Base-by-base conservation (phyloP, 2,888 invertebrate species). In the Biston betularia region DNA sequence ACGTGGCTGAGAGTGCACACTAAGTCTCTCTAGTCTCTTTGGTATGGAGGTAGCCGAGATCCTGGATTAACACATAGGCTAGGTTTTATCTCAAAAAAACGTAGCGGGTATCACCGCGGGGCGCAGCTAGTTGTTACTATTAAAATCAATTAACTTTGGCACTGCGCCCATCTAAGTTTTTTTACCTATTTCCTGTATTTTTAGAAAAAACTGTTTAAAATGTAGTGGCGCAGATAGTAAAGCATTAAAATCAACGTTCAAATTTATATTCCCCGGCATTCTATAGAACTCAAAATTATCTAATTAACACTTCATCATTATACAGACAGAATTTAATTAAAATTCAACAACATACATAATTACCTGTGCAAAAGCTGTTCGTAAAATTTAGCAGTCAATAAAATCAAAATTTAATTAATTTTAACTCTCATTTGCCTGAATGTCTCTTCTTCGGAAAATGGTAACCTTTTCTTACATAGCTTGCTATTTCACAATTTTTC, bases 191-290 rank as follows among this genome's bases (percentile, higher is more conserved):
- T n/a, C n/a, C n/a, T n/a, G n/a, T n/a, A n/a, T n/a, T n/a, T n/a
- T n/a, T n/a, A n/a, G n/a, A n/a, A n/a, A n/a, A n/a, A n/a, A n/a
- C n/a, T n/a, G n/a, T n/a, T n/a, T n/a, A n/a, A n/a, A n/a, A n/a
- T n/a, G n/a, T n/a, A n/a, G n/a, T n/a, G n/a, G n/a, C n/a, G n/a
- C n/a, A n/a, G n/a, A n/a, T n/a, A n/a, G n/a, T n/a, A n/a, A n/a
- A n/a, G n/a, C n/a, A 58, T 48, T 14, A 45, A 45, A 14, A 5
- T n/a, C 6, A 12, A 45, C 7, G 73, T n/a, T n/a, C 68, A 66
- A 65, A 79, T 75, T 77, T 69, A 74, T 70, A 75, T 45, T 38
- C 61, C 59, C 68, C 69, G 24, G 10, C 3, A 33, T 48, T 65
- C 46, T 59, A 72, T 66, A 65, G 59, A 53, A 61, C 66, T 66